Conservation (phyloP, 2,797 vertebrate genomes). For the Epinephelus malabaricus region DNA sequence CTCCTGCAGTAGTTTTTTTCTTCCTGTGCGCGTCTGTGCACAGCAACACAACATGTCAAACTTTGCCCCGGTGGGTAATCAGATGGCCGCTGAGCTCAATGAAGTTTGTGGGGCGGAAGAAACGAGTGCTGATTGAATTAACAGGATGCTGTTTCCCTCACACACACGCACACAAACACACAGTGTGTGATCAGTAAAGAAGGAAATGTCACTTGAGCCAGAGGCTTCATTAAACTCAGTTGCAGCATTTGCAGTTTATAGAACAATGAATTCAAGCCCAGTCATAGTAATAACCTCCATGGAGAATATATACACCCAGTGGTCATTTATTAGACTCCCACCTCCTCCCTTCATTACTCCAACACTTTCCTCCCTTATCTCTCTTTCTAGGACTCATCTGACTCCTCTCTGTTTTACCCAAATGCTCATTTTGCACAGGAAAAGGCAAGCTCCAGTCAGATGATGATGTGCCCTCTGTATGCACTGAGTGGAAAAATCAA, state of each 20-base stretch:
- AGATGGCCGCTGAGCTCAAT: conserved; percentile 56
- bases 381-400: background rate
- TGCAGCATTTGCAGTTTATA: conserved; percentile 30
- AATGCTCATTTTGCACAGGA: conserved; percentile 19
- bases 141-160: conserved; percentile 23
- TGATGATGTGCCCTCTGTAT: conserved; percentile 35
- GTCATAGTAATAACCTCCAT: conserved; percentile 4
- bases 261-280: background rate
- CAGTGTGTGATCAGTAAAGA: conserved; percentile 1
- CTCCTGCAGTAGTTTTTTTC: conserved; percentile 32
- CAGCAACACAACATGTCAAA: conserved; percentile 52
- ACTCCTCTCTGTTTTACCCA: background rate
- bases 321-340: conserved; percentile 43
- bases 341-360: conserved; percentile 12
- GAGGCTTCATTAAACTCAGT: conserved; percentile 11
- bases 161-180: background rate
- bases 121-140: conserved; percentile 52
- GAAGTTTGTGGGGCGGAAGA: conserved; percentile 72
- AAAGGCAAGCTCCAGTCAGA: conserved; percentile 19
- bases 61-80: conserved; percentile 49
- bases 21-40: background rate
- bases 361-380: background rate
- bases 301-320: conserved; percentile 9
- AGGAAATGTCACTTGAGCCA: conserved; percentile 34
- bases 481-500: conserved; percentile 67